Conservation (phyloP, 2,888 invertebrate genomes). For the Cerceris rybyensis region DNA sequence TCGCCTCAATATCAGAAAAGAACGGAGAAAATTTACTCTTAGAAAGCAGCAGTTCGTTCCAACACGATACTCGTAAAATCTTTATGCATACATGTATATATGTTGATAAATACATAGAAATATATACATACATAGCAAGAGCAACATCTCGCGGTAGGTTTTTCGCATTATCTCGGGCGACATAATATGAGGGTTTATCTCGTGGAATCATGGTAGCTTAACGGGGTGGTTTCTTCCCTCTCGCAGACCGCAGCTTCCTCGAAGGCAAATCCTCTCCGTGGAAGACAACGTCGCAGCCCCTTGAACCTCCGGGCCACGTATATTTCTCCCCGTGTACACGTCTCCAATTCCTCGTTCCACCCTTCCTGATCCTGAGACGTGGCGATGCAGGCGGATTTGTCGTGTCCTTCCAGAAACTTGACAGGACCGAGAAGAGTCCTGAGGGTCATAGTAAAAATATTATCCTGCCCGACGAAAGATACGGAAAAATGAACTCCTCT, state of each 20-base stretch:
- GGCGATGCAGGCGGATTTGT: slow-evolving; percentile 52
- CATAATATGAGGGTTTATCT: slow-evolving; percentile 73
- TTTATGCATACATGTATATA: slow-evolving; percentile 27
- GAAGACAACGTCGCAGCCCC: slow-evolving; percentile 61
- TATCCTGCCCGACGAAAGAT: slow-evolving; percentile 34
- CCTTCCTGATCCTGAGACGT: slow-evolving; percentile 31
- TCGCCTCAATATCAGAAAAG: background rate
- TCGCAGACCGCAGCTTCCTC: slow-evolving; percentile 56
- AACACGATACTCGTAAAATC: slow-evolving; percentile 45
- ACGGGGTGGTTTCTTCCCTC: slow-evolving; percentile 58
- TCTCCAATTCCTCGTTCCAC: slow-evolving; percentile 66
- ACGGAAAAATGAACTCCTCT: slow-evolving; percentile 28
- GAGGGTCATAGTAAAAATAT: slow-evolving; percentile 47
- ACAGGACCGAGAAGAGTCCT: slow-evolving; percentile 45
- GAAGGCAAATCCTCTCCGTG: slow-evolving; percentile 64
- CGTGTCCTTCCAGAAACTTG: slow-evolving; percentile 58
- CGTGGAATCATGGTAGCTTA: slow-evolving; percentile 71
- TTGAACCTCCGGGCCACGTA: slow-evolving; percentile 58
- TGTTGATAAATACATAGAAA: slow-evolving; percentile 12
- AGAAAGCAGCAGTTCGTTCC: slow-evolving; percentile 7
- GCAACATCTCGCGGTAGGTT: slow-evolving; percentile 52
- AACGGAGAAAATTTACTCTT: slow-evolving; percentile 22
- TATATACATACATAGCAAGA: slow-evolving; percentile 23
- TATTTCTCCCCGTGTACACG: slow-evolving; percentile 49
- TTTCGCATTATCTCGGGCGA: slow-evolving; percentile 68